phyloP scores from a whole-genome alignment of 2,888 invertebrate genomes.

The Artemia sp. region DNA sequence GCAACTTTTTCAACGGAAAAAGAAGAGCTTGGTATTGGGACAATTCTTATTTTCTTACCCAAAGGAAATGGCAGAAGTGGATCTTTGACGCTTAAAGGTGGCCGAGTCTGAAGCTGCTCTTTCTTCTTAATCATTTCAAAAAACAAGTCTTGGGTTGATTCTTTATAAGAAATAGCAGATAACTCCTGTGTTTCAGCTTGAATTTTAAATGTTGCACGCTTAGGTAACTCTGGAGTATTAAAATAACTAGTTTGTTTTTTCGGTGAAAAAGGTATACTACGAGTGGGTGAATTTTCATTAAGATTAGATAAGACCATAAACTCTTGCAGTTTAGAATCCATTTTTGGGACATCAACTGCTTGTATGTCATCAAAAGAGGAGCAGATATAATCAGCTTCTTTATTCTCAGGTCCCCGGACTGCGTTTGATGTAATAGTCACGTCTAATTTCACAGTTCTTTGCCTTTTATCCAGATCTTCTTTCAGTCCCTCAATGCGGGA shows the following conservation, averaged over 20 bases:
- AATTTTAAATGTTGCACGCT: neutral
- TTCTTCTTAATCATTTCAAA: neutral
- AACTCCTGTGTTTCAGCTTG: conserved; percentile 8
- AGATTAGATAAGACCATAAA: neutral
- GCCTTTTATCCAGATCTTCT: neutral
- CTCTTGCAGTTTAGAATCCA: no score
- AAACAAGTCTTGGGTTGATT: neutral
- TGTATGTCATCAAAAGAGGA: conserved; percentile 8
- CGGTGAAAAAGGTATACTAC: neutral
- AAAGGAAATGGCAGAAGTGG: neutral
- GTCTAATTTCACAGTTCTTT: neutral
- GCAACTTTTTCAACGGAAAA: neutral
- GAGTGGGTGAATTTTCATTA: neutral
- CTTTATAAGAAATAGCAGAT: neutral
- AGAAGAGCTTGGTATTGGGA: neutral
- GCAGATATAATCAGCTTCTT: neutral
- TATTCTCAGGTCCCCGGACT: neutral
- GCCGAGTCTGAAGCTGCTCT: neutral
- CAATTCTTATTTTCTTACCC: neutral
- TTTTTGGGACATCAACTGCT: no score
- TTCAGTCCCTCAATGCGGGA: neutral
- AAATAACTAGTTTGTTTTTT: no score
- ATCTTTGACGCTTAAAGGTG: neutral
- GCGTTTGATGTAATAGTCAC: neutral
- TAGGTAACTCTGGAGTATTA: neutral